Conservation (phyloP, 2,888 invertebrate genomes). For the Linyphia triangularis region DNA sequence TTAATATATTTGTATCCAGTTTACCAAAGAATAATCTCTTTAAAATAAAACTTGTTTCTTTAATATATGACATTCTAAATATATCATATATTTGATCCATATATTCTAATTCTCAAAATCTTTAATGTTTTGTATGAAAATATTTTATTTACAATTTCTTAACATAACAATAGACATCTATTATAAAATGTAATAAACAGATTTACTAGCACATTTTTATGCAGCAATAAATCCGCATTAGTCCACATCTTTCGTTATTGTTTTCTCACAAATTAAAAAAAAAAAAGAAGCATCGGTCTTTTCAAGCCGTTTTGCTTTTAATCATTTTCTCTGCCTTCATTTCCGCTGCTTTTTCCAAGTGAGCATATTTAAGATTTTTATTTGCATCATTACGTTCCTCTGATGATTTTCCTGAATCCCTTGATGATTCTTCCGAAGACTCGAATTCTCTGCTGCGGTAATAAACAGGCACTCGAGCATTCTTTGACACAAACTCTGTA, state of each 20-base stretch:
- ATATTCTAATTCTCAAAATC: too few species aligned
- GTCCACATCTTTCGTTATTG: too few species aligned
- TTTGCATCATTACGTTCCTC: not conserved
- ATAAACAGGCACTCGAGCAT: not conserved
- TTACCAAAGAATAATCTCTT: too few species aligned
- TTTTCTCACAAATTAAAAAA: too few species aligned
- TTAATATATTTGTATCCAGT: not conserved
- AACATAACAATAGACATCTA: not conserved
- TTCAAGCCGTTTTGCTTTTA: slow-evolving; percentile 25
- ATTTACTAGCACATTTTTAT: too few species aligned
- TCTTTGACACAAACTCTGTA: not conserved
- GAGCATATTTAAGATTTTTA: slow-evolving; percentile 16
- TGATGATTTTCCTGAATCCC: not conserved
- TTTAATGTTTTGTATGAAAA: too few species aligned
- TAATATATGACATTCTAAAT: too few species aligned
- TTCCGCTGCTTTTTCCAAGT: slow-evolving; percentile 54
- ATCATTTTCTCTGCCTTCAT: slow-evolving; percentile 49
- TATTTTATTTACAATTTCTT: not conserved
- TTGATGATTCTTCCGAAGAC: not conserved
- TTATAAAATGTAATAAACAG: slow-evolving; percentile 1
- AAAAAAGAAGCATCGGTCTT: too few species aligned
- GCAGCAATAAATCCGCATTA: too few species aligned
- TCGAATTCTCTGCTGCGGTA: not conserved
- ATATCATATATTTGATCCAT: too few species aligned
- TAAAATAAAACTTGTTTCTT: too few species aligned